A percentile compares a stretch with the other conserved stretches of the same genome.
Conservation (phyloP, 2,797 vertebrate species). For the Oceanodroma leucorhoa region DNA sequence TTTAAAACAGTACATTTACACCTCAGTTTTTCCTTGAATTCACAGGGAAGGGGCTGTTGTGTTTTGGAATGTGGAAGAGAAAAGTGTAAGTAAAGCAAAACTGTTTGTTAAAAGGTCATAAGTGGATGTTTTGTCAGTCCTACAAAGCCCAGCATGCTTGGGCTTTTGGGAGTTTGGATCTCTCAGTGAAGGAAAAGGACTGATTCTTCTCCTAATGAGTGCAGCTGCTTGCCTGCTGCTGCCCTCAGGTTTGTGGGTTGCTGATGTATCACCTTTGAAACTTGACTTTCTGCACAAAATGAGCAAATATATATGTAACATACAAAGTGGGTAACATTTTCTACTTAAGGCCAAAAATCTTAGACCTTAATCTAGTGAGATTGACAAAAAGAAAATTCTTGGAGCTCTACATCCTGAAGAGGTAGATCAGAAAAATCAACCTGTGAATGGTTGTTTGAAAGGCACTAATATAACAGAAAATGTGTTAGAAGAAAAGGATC, state of each 20-base stretch:
- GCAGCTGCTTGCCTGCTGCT: not conserved
- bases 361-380: not conserved
- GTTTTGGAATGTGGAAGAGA: conserved; percentile 97
- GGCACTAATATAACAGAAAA: not conserved
- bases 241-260: not conserved
- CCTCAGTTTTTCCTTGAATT: conserved; percentile 37
- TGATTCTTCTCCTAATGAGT: not conserved
- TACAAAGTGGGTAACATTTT: not conserved
- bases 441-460: not conserved
- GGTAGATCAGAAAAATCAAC: not conserved
- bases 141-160: not conserved
- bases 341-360: not conserved
- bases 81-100: conserved; percentile 83
- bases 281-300: not conserved
- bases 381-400: not conserved
- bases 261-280: not conserved
- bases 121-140: not conserved
- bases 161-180: not conserved
- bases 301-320: not conserved
- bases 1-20: conserved; percentile 11
- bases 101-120: not conserved
- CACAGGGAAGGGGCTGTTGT: conserved; percentile 93
- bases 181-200: not conserved
- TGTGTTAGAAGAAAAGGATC: not conserved
- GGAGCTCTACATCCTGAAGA: not conserved